Evolutionary conservation across 2,797 vertebrate genomes (phyloP).

Genomic region (Sebastes matsubarae): DNA sequence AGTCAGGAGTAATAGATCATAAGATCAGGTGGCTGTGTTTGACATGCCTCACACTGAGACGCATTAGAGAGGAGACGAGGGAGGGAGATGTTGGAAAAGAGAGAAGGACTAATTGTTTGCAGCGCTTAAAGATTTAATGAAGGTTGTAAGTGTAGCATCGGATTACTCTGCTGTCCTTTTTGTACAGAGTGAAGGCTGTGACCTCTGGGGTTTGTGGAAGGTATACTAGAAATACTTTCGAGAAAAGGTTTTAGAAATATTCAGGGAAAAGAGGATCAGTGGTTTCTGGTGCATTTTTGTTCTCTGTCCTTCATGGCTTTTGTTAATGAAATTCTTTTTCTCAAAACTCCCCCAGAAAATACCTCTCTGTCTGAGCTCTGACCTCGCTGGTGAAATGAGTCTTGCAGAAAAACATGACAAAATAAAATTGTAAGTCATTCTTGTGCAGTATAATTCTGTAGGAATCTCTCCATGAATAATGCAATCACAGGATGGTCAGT

Average conservation of each 20-base stretch:
- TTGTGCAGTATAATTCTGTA: background rate
- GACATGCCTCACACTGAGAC: constrained; percentile 31
- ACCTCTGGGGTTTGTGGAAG: constrained; percentile 6
- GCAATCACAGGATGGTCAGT: background rate
- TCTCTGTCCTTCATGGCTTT: background rate
- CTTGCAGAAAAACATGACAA: background rate
- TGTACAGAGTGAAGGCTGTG: background rate
- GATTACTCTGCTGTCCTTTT: constrained; percentile 34
- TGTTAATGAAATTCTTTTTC: background rate
- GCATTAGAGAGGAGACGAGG: constrained; percentile 11
- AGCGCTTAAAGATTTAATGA: constrained; percentile 76
- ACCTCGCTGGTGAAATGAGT: background rate
- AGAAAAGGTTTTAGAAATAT: background rate
- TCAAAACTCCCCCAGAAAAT: background rate
- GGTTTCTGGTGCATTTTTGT: background rate
- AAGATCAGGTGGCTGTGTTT: constrained; percentile 61
- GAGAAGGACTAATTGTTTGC: constrained; percentile 67
- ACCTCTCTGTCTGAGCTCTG: background rate
- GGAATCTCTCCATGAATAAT: background rate
- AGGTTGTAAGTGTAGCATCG: constrained; percentile 44
- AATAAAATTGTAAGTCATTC: background rate
- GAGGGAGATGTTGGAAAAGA: constrained; percentile 47
- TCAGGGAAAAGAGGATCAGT: background rate
- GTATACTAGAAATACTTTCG: background rate
- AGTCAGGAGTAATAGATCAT: constrained; percentile 43